Evolutionary conservation across 2,797 vertebrate species (phyloP).

Genomic region (Ataeniobius toweri): DNA sequence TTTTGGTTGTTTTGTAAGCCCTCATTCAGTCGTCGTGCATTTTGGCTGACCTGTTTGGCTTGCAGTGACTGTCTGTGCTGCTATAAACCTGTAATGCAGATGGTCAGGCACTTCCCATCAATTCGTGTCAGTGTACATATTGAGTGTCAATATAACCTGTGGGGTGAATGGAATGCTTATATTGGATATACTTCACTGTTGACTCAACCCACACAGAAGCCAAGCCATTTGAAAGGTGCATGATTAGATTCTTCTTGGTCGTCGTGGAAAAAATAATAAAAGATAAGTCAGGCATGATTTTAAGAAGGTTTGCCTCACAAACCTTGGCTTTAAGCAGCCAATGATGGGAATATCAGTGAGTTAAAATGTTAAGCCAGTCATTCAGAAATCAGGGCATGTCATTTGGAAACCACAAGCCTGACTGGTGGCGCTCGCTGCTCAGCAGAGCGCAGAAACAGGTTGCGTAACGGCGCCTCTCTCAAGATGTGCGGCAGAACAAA

Average conservation of each 20-base stretch:
- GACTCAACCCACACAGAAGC: conserved; percentile 64
- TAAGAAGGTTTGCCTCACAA: conserved; percentile 58
- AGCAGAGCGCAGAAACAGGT: conserved; percentile 46
- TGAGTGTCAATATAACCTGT: conserved; percentile 73
- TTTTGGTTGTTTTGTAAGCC: conserved; percentile 78
- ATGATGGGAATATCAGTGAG: conserved; percentile 55
- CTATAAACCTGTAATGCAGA: conserved; percentile 82
- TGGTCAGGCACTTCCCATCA: conserved; percentile 73
- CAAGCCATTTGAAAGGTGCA: conserved; percentile 73
- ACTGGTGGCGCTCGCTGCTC: conserved; percentile 58
- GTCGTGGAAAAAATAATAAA: conserved; percentile 50
- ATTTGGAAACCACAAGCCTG: conserved; percentile 77
- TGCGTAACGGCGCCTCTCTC: conserved; percentile 35
- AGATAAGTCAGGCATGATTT: conserved; percentile 63
- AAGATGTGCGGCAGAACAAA: conserved; percentile 45
- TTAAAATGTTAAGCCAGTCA: conserved; percentile 68
- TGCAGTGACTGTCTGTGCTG: conserved; percentile 79
- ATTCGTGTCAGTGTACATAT: conserved; percentile 77
- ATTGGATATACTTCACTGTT: conserved; percentile 64
- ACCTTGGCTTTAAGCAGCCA: conserved; percentile 64
- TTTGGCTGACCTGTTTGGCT: conserved; percentile 83
- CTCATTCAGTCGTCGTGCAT: conserved; percentile 87
- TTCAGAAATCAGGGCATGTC: conserved; percentile 76
- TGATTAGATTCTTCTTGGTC: conserved; percentile 68
- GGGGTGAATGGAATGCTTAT: conserved; percentile 77